Evolutionary conservation across 2,888 invertebrate genomes (phyloP), one percentile per base, ranked within the genome.

Genomic region (Heteromurus nitidus): DNA sequence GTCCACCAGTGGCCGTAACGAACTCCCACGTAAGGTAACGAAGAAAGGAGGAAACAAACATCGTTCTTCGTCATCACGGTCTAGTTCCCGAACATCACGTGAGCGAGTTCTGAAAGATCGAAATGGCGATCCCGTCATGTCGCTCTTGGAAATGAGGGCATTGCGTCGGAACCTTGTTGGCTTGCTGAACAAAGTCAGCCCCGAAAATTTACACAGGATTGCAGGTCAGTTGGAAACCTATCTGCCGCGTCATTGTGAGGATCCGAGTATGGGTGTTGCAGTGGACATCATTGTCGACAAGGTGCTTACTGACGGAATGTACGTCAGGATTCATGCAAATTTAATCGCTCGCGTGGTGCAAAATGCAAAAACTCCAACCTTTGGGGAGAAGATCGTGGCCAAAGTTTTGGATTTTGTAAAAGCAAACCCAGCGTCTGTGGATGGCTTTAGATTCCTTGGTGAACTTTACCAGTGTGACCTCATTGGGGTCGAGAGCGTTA

Each of bases 401-500:
- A 76, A 77, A 47, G 69, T 77, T 55, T 69, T 83, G 73, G 50
- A 69, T n/a, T 72, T 83, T 58, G 75, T 81, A 1, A 60, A 44
- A 18, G 68, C 58, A 30, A 80, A 82, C 31, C 74, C 82, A 7
- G 69, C 47, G 13, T 85, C 84, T 7, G 70, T 85, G 31, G 76
- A 82, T 67, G 84, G 80, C 26, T 81, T 85, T 58, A 80, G 83
- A 36, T 75, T 86, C 24, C 26, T 84, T 22, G 84, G 85, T 16
- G 86, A 86, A 72, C 82, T 85, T 22, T 86, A 83, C 79, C 85
- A 85, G 36, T 77, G 80, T 20, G 84, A 85, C 42, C 68, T 86
- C 20, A 50, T 85, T 28, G 58, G 70, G 20, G 64, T 82, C 18
- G 82, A 82, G 30, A 73, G 82, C 64, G 62, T 83, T 28, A 42